phyloP scores from a whole-genome alignment of 2,888 invertebrate species.

The Stenichneumon culpator region DNA sequence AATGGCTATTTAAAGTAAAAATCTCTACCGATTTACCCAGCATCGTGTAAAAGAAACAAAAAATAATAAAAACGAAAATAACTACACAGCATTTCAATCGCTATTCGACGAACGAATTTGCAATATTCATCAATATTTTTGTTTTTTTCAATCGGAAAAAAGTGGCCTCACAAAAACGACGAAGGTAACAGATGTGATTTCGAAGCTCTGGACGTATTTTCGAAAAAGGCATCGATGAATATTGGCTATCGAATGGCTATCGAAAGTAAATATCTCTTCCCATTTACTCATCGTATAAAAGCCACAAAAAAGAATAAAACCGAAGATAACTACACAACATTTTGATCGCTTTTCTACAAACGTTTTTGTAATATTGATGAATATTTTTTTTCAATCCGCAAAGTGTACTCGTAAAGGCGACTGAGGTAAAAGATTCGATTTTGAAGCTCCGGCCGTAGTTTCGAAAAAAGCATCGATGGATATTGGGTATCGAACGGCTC shows the following conservation, averaged over 20 bases:
- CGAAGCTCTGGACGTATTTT: no score
- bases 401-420: neutral
- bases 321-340: neutral
- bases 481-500: conserved; percentile 38
- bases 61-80: neutral
- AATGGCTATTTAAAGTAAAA: no score
- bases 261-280: no score
- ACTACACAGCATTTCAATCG: neutral
- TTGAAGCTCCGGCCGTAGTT: neutral
- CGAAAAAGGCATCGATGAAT: no score
- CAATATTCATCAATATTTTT: no score
- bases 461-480: conserved; percentile 7
- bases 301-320: neutral
- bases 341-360: neutral
- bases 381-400: neutral
- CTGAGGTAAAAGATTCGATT: neutral
- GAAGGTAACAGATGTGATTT: no score
- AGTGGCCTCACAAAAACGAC: no score
- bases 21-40: no score
- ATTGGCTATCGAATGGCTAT: no score
- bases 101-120: no score
- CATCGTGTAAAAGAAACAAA: no score
- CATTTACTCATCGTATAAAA: neutral
- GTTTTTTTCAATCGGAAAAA: no score
- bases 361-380: neutral